Conservation (phyloP, 1,140 invertebrate species). For the Drosophila kohkoa region DNA sequence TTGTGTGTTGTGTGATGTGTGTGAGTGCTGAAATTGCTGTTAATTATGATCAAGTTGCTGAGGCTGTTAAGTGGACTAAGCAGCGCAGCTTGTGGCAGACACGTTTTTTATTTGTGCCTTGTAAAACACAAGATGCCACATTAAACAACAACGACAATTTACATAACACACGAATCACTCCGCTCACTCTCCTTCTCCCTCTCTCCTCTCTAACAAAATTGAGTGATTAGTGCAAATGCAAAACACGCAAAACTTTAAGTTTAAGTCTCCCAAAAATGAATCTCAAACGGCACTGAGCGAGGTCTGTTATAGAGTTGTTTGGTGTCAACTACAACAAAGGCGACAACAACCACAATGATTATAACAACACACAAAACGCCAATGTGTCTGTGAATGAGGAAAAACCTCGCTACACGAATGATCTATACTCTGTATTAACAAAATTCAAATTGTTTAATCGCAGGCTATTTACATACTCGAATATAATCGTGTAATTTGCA, state of each 20-base stretch:
- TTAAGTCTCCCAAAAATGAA: conserved; percentile 5
- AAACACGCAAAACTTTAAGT: conserved; percentile 33
- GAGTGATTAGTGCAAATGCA: conserved; percentile 44
- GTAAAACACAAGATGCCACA: conserved; percentile 34
- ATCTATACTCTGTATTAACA: conserved; percentile 23
- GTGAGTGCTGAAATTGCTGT: conserved; percentile 38
- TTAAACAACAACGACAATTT: conserved; percentile 33
- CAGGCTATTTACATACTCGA: neutral
- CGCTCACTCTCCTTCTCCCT: neutral
- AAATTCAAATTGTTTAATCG: conserved; percentile 14
- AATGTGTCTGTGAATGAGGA: conserved; percentile 22
- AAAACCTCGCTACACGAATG: neutral
- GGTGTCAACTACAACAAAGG: conserved; percentile 47
- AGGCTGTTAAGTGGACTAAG: conserved; percentile 21
- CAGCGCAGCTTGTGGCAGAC: conserved; percentile 19
- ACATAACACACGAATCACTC: conserved; percentile 32
- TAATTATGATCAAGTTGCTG: conserved; percentile 47
- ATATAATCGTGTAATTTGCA: too few relatives aligned
- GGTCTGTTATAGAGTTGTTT: conserved; percentile 56
- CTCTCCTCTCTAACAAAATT: conserved; percentile 10
- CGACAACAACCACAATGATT: conserved; percentile 19
- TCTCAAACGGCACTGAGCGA: conserved; percentile 37
- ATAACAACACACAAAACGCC: conserved; percentile 15
- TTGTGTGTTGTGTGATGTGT: neutral
- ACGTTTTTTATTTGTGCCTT: conserved; percentile 6